phyloP scores from a whole-genome alignment of 2,113 vertebrate genomes.

The Ardeotis arabs region DNA sequence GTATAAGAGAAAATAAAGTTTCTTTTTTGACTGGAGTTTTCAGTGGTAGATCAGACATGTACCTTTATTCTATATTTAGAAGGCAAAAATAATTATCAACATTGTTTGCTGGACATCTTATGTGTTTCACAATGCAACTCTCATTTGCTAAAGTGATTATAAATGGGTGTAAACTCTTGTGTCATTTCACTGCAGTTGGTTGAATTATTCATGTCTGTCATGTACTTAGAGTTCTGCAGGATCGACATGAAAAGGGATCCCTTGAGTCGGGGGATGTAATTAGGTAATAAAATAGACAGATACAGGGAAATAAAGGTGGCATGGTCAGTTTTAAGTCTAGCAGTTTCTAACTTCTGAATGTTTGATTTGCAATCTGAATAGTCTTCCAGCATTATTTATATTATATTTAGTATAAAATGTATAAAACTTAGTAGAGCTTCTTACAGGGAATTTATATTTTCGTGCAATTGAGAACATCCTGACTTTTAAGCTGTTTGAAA shows the following conservation, averaged over 20 bases:
- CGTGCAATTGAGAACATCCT: not conserved
- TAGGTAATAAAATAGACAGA: not conserved
- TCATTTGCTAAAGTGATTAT: not conserved
- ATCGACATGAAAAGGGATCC: not conserved
- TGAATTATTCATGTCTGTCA: conserved; percentile 23
- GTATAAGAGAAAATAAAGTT: not conserved
- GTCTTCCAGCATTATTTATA: not conserved
- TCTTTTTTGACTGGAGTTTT: not conserved
- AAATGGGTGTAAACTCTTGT: not conserved
- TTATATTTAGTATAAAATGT: not conserved
- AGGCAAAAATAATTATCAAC: not conserved
- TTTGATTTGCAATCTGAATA: not conserved
- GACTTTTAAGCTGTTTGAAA: not conserved
- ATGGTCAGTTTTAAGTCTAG: not conserved
- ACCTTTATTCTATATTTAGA: not conserved
- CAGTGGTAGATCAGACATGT: not conserved
- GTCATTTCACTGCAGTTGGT: not conserved
- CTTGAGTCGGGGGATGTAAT: not conserved
- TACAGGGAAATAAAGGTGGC: not conserved
- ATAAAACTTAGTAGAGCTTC: not conserved
- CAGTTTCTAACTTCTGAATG: not conserved
- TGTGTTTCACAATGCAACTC: not conserved
- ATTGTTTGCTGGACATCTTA: not conserved
- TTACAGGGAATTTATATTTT: not conserved
- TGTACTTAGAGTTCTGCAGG: not conserved